Evolutionary conservation across 1,140 invertebrate species (phyloP).

Genomic region (Meloidogyne exigua): DNA sequence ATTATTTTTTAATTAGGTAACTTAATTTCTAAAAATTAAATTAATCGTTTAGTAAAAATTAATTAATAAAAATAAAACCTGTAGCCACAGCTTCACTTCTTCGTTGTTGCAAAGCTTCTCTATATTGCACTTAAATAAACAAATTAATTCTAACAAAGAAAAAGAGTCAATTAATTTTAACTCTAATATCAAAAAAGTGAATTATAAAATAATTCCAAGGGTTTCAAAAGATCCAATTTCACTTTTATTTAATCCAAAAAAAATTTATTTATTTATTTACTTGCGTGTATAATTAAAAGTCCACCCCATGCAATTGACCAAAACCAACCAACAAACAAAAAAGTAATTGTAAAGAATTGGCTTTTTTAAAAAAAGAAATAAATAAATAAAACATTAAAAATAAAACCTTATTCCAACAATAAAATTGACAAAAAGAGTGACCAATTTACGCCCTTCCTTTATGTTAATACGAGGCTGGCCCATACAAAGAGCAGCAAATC

Average conservation of each 20-base stretch:
- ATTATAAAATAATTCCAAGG: too few species aligned
- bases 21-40: too few species aligned
- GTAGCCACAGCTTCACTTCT: conserved; percentile 63
- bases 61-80: neutral
- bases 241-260: too few species aligned
- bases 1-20: too few species aligned
- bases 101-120: conserved; percentile 62
- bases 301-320: conserved; percentile 95
- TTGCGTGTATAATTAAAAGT: conserved; percentile 77
- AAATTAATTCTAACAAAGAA: neutral
- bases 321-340: conserved; percentile 90
- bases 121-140: conserved; percentile 60
- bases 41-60: neutral
- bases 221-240: too few species aligned
- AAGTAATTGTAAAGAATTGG: conserved; percentile 87
- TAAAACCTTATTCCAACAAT: conserved; percentile 73
- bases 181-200: too few species aligned
- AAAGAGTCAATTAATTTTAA: too few species aligned
- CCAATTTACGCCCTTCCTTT: conserved; percentile 67
- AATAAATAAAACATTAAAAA: neutral
- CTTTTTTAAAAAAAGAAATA: conserved; percentile 60
- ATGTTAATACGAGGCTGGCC: conserved; percentile 75
- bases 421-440: conserved; percentile 78
- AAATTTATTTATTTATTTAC: conserved; percentile 31
- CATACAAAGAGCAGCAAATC: conserved; percentile 78